A percentile compares a stretch with the other conserved stretches of the same genome.
Conservation (phyloP, 2,113 vertebrate genomes). For the Salvator merianae region DNA sequence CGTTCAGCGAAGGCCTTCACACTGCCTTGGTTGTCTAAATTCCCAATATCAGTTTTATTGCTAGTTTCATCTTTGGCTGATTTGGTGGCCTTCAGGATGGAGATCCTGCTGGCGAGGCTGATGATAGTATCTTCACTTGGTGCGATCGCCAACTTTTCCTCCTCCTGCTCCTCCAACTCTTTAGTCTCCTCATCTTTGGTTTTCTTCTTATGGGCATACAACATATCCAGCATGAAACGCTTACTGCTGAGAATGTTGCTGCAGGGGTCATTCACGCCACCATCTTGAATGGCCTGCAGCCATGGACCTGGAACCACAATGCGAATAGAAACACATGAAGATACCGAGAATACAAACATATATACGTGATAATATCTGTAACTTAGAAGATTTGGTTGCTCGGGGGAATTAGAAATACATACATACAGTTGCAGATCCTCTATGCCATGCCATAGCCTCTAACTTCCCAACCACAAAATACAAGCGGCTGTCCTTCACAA, state of each 20-base stretch:
- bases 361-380: background rate
- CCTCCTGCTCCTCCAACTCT: conserved; percentile 75
- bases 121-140: conserved; percentile 78
- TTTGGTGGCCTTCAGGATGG: conserved; percentile 86
- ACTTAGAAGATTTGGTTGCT: background rate
- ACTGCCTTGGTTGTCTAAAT: conserved; percentile 89
- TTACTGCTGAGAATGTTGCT: conserved; percentile 91
- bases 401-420: background rate
- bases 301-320: conserved; percentile 82
- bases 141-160: conserved; percentile 74
- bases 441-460: too few species aligned
- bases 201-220: conserved; percentile 89
- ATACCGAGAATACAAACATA: background rate
- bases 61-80: conserved; percentile 84
- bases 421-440: too few species aligned
- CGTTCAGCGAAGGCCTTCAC: conserved; percentile 90
- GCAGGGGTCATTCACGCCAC: conserved; percentile 84
- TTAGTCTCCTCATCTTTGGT: conserved; percentile 76
- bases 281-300: conserved; percentile 81
- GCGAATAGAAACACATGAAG: conserved; percentile 31
- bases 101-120: conserved; percentile 87
- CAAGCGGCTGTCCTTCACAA: too few species aligned
- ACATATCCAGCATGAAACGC: conserved; percentile 96
- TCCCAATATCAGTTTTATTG: conserved; percentile 85
- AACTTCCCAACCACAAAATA: too few species aligned